Evolutionary conservation across 2,888 invertebrate genomes (phyloP).

Genomic region (Ormyrus rosae): DNA sequence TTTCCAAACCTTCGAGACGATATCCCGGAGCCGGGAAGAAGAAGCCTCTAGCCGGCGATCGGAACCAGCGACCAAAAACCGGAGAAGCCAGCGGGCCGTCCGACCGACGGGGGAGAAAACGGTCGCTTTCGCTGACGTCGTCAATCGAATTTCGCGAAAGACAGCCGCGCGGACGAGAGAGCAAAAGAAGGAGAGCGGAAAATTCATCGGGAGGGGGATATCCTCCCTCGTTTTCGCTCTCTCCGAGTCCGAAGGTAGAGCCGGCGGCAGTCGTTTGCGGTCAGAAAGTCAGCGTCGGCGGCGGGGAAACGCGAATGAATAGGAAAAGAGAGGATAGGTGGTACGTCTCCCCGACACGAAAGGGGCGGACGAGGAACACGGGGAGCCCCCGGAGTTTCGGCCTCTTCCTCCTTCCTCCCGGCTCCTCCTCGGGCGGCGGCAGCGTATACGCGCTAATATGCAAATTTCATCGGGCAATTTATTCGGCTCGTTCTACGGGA

Average conservation of each 20-base stretch:
- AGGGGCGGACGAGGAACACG: slow-evolving; percentile 55
- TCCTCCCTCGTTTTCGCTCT: background rate
- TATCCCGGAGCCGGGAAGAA: background rate
- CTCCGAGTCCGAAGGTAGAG: slow-evolving; percentile 10
- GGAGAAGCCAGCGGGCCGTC: too few species aligned
- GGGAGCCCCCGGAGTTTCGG: slow-evolving; percentile 14
- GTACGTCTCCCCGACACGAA: slow-evolving; percentile 53
- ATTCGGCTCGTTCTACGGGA: slow-evolving; percentile 54
- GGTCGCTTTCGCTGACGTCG: slow-evolving; percentile 46
- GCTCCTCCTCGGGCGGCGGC: background rate
- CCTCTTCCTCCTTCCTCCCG: background rate
- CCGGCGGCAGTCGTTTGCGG: slow-evolving; percentile 26
- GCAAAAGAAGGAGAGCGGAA: background rate
- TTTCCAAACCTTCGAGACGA: background rate
- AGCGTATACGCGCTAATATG: slow-evolving; percentile 56
- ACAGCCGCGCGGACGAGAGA: too few species aligned
- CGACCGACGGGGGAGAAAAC: background rate
- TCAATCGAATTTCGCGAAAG: slow-evolving; percentile 50
- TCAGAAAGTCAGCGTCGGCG: slow-evolving; percentile 40
- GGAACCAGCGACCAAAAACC: too few species aligned
- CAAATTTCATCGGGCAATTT: slow-evolving; percentile 59
- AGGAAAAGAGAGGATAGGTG: slow-evolving; percentile 45
- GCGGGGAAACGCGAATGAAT: slow-evolving; percentile 45
- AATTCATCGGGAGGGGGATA: background rate
- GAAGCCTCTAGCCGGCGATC: too few species aligned